Evolutionary conservation across 2,113 vertebrate species (phyloP), one percentile per base, ranked within the genome.

Genomic region (Monopterus albus): DNA sequence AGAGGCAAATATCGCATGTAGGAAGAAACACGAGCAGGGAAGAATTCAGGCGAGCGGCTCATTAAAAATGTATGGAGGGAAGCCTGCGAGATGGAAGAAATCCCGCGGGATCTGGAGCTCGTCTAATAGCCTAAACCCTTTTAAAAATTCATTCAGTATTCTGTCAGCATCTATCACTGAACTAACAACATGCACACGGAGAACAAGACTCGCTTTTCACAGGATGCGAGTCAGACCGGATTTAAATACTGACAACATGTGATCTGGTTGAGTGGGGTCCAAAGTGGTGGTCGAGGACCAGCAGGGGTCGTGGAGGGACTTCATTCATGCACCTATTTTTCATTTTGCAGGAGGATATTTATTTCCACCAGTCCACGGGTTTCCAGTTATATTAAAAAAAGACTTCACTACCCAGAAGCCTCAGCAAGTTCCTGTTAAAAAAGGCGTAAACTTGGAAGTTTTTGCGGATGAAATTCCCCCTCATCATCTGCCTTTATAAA

Each of bases 21-120:
- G 55, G 31, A 71, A 13, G 65, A 50, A 69, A 74, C 23, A 12
- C 20, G 65, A 74, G 67, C 67, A 40, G 70, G 61, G 52, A 55
- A 33, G n/a, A 49, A 51, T 31, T 35, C 21, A 40, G 62, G n/a
- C 52, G 47, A 71, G 59, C 66, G 20, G 57, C 73, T 84, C 79
- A 81, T 87, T 81, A 79, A 83, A 79, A 15, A 82, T 84, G 73
- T 1, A 84, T 72, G 71, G 8, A 49, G 76, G 60, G 57, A 79
- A 79, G 40, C 75, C 72, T n/a, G 70, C 20, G 70, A 74, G 65
- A 45, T 18, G 57, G 33, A 59, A 57, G 59, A 75, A 64, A 0
- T 83, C 82, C 82, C 31, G 55, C 38, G 74, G 71, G 85, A 87
- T 29, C 14, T n/a, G 7, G 33, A 51, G 42, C n/a, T 25, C 45